Base-by-base conservation (phyloP, 2,797 vertebrate genomes). In the Coranthus polyacanthus region DNA sequence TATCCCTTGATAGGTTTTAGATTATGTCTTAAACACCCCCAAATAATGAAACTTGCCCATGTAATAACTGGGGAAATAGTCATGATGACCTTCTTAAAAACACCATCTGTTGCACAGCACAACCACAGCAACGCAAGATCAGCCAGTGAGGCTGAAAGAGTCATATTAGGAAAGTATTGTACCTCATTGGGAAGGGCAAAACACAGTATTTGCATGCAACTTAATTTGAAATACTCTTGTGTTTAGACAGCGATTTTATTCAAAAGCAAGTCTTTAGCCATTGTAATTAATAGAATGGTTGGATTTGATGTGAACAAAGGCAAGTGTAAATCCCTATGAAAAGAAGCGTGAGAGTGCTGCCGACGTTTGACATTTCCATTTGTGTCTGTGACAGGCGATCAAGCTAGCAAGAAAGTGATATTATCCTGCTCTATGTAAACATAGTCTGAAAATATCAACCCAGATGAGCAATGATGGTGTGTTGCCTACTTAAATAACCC, bases 41-140 rank as follows among this genome's bases (percentile, higher is more conserved):
- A 55, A 71, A 83, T 77, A 78, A 78, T 72, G 53, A 68, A 62
- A 66, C 22, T 44, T 57, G 39, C 37, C 38, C 12, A 34, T 61
- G 51, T 20, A 72, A 55, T 50, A 75, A 75, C 75, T 56, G 60
- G 75, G 76, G 55, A 57, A 78, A 70, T 39, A 68, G 59, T 82
- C 72, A 32, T 58, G 70, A 78, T 77, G 81, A 85, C 82, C 78
- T 85, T 82, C 82, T 88, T 79, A 75, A 81, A 87, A 75, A 32
- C 58, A 50, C 83, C 84, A 91, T 89, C 86, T 89, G 88, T 83
- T 89, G 73, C 71, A 0, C 68, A 72, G 75, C 51, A 57, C 60
- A 73, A 65, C 82, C 71, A 44, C 78, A 75, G 72, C 71, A 73
- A 72, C 10, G 77, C 39, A 0, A 67, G 62, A 87, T 88, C 66